Percentiles rank a stretch among this genome's conserved stretches.
phyloP scores from a whole-genome alignment of 1,140 invertebrate species.

The Bombus ignitus region DNA sequence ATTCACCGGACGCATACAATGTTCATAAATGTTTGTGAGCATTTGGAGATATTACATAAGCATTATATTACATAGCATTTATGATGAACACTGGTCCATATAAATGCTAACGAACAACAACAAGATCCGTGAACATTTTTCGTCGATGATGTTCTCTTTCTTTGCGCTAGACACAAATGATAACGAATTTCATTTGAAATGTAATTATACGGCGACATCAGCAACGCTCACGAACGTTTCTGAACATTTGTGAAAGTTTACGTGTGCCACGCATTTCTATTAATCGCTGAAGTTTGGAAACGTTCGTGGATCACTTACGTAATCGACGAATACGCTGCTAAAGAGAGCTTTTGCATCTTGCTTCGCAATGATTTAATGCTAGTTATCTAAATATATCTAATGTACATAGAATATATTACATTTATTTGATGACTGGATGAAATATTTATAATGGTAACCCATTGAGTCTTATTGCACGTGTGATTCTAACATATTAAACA shows the following conservation, averaged over 20 bases:
- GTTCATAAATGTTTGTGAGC: neutral
- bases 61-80: neutral
- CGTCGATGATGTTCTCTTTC: neutral
- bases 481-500: constrained; percentile 67
- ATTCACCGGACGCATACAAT: neutral
- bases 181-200: neutral
- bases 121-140: neutral
- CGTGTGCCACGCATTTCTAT: neutral
- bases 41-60: neutral
- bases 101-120: neutral
- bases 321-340: neutral
- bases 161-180: neutral
- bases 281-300: neutral
- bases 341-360: constrained; percentile 58
- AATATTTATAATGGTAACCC: constrained; percentile 77
- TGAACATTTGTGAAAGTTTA: neutral
- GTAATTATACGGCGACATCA: neutral
- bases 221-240: neutral
- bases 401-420: constrained; percentile 64
- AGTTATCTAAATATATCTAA: constrained; percentile 38
- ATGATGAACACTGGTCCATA: neutral
- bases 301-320: neutral
- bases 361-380: constrained; percentile 39
- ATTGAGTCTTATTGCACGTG: constrained; percentile 78
- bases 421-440: constrained; percentile 71